phyloP scores from a whole-genome alignment of 2,888 invertebrate genomes.

The Sycophila texana region DNA sequence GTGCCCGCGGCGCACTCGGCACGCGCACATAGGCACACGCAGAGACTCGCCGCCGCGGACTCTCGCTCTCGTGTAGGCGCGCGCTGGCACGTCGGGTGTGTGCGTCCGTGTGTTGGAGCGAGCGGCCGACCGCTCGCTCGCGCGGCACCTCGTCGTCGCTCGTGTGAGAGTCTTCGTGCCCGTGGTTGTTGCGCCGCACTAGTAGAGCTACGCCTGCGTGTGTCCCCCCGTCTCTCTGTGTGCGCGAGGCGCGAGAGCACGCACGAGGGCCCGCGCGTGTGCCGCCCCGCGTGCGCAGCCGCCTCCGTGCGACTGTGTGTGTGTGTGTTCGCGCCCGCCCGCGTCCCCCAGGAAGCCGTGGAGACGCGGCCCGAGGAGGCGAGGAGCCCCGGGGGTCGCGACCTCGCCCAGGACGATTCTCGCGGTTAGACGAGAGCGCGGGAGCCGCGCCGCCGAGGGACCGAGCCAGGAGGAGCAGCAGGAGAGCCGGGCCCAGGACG shows the following conservation, averaged over 20 bases:
- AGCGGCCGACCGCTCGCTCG: conserved; percentile 60
- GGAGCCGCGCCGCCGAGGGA: neutral
- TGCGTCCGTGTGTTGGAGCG: neutral
- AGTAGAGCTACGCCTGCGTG: too few relatives aligned
- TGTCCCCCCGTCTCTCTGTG: too few relatives aligned
- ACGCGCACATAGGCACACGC: conserved; percentile 28
- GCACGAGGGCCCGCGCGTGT: conserved; percentile 25
- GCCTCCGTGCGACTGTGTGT: neutral
- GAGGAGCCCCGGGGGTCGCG: neutral
- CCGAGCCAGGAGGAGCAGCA: neutral
- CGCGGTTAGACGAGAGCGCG: neutral
- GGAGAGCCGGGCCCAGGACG: neutral
- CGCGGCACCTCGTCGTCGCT: neutral
- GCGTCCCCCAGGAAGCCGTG: neutral
- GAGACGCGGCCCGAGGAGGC: neutral
- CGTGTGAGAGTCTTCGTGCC: conserved; percentile 58
- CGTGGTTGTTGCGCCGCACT: too few relatives aligned
- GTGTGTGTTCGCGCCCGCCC: neutral
- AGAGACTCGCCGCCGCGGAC: neutral
- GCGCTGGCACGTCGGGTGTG: too few relatives aligned
- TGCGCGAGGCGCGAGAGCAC: neutral
- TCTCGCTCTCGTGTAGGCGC: conserved; percentile 12
- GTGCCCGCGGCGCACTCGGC: conserved; percentile 9
- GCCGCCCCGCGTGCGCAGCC: neutral
- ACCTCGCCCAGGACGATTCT: neutral